phyloP scores from a whole-genome alignment of 2,797 vertebrate genomes.

The Amblyraja radiata region DNA sequence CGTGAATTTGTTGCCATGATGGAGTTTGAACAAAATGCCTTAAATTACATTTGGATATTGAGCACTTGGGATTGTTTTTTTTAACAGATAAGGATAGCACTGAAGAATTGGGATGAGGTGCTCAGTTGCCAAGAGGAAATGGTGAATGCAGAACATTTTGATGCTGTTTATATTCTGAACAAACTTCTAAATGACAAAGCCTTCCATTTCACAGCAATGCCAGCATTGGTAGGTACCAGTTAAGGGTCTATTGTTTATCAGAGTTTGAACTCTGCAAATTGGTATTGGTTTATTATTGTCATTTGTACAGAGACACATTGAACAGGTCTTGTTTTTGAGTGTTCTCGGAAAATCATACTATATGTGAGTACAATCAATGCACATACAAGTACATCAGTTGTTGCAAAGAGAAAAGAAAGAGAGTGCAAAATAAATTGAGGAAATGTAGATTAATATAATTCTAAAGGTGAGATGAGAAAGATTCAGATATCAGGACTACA shows the following conservation, averaged over 20 bases:
- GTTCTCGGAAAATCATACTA: too few relatives aligned
- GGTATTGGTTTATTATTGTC: background rate
- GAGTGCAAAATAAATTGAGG: too few relatives aligned
- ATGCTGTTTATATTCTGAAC: slow-evolving; percentile 70
- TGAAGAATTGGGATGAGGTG: slow-evolving; percentile 82
- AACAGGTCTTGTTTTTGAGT: too few relatives aligned
- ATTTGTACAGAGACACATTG: too few relatives aligned
- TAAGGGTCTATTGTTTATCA: background rate
- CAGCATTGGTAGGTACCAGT: slow-evolving; percentile 61
- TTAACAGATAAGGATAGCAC: slow-evolving; percentile 66
- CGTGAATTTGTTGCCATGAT: background rate
- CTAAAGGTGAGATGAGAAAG: too few relatives aligned
- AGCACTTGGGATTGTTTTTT: background rate
- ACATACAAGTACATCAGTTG: too few relatives aligned
- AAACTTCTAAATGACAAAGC: slow-evolving; percentile 69
- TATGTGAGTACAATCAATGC: too few relatives aligned
- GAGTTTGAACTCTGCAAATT: background rate
- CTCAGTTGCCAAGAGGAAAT: slow-evolving; percentile 74
- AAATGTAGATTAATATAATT: too few relatives aligned
- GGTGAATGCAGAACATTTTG: slow-evolving; percentile 70
- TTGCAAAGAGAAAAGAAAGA: too few relatives aligned
- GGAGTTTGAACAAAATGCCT: background rate
- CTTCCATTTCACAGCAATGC: slow-evolving; percentile 82
- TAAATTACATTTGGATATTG: background rate
- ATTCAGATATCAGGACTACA: too few relatives aligned